A percentile compares a stretch with the other conserved stretches of the same genome.
phyloP scores from a whole-genome alignment of 2,888 invertebrate species.

The Conistra vaccinii region DNA sequence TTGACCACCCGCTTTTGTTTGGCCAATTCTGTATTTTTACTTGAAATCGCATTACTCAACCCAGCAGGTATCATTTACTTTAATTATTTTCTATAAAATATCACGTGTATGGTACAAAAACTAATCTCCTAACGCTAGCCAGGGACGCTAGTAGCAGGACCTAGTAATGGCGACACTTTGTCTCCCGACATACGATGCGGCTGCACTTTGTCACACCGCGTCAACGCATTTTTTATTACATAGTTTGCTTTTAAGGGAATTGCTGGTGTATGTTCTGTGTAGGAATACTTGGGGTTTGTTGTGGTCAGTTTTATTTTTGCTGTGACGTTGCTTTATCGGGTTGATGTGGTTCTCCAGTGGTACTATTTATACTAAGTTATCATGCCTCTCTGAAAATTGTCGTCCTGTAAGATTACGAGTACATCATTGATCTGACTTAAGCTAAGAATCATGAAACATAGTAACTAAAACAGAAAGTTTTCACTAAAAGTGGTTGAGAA shows the following conservation, averaged over 20 bases:
- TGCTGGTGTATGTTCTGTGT: slow-evolving; percentile 50
- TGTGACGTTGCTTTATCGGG: background rate
- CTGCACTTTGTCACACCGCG: slow-evolving; percentile 75
- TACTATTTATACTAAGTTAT: background rate
- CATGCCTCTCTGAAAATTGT: background rate
- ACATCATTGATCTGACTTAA: background rate
- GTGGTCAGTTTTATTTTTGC: slow-evolving; percentile 38
- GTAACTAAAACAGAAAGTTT: background rate
- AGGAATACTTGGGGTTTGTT: slow-evolving; percentile 21
- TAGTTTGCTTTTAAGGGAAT: slow-evolving; percentile 68
- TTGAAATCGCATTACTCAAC: slow-evolving; percentile 1
- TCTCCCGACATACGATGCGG: slow-evolving; percentile 66
- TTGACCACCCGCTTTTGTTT: background rate
- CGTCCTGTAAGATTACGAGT: background rate
- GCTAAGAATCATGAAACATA: too few species aligned
- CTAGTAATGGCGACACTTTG: slow-evolving; percentile 64
- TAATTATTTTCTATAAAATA: slow-evolving; percentile 43
- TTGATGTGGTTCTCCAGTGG: background rate
- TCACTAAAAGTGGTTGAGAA: background rate
- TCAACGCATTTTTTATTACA: slow-evolving; percentile 77
- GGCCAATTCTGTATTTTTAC: background rate
- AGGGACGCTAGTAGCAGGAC: slow-evolving; percentile 40
- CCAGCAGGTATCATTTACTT: slow-evolving; percentile 6
- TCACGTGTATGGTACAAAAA: slow-evolving; percentile 44
- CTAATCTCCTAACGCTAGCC: slow-evolving; percentile 52